These are phyloP conservation scores for Caenorhabditis tropicalis DNA, from an alignment of 1,140 invertebrate species.

Conservation along the genomic window DNA sequence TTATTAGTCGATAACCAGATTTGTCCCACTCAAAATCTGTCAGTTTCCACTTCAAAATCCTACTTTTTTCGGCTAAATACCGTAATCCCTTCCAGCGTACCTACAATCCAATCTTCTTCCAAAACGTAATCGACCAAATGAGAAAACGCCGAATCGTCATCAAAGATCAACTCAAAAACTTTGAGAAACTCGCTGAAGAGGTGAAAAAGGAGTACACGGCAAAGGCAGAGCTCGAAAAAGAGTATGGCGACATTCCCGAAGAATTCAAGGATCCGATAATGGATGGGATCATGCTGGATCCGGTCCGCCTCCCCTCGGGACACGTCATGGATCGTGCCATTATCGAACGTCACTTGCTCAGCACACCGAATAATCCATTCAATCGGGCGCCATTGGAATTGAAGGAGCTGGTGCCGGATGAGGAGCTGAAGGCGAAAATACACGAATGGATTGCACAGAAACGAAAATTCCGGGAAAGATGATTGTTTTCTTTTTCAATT, in stretches of 20 bases:
- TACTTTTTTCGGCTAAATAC: no score
- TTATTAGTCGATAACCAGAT: not conserved
- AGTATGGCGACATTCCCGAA: slow-evolving; percentile 90
- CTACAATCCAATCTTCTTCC: slow-evolving; percentile 88
- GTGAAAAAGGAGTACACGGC: slow-evolving; percentile 82
- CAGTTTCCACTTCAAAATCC: not conserved
- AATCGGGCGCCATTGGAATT: slow-evolving; percentile 89
- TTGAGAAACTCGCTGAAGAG: slow-evolving; percentile 78
- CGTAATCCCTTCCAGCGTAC: no score
- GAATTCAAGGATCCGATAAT: slow-evolving; percentile 96
- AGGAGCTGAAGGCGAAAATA: slow-evolving; percentile 59
- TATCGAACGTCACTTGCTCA: slow-evolving; percentile 89
- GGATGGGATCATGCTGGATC: slow-evolving; percentile 96
- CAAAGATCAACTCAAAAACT: slow-evolving; percentile 73
- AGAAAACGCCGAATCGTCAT: slow-evolving; percentile 84
- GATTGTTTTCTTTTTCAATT: not conserved
- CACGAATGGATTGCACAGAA: slow-evolving; percentile 27
- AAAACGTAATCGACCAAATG: slow-evolving; percentile 84
- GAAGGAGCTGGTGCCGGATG: slow-evolving; percentile 83
- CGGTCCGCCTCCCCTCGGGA: slow-evolving; percentile 89
- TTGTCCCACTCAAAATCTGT: not conserved
- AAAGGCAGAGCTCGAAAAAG: slow-evolving; percentile 82
- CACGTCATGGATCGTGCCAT: slow-evolving; percentile 93
- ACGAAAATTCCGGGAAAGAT: slow-evolving; percentile 36
- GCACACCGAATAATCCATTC: slow-evolving; percentile 95